Conservation (phyloP, 2,888 invertebrate species). For the Xestia c-nigrum region DNA sequence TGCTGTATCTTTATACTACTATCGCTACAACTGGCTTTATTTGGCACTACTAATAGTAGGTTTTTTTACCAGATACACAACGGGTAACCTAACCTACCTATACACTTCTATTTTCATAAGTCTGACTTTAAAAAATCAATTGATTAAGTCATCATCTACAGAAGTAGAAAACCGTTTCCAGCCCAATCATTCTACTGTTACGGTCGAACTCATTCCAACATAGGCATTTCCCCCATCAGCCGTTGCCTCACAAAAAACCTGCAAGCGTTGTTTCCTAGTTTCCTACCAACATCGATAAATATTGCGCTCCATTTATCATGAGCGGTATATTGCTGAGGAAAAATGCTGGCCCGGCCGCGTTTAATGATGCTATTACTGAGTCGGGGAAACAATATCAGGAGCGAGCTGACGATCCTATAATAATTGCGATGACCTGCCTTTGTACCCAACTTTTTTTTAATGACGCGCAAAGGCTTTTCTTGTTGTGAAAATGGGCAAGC, state of each 20-base stretch:
- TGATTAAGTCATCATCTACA: neutral
- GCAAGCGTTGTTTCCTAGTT: conserved; percentile 58
- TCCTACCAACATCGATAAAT: conserved; percentile 69
- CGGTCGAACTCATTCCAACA: conserved; percentile 7
- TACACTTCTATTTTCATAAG: neutral
- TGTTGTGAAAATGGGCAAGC: conserved; percentile 45
- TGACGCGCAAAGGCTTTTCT: conserved; percentile 43
- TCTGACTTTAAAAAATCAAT: neutral
- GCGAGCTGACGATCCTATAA: conserved; percentile 59
- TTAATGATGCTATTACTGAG: conserved; percentile 77
- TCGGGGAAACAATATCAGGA: conserved; percentile 71
- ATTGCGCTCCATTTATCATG: conserved; percentile 73
- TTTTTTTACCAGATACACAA: neutral
- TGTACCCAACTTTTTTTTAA: conserved; percentile 55
- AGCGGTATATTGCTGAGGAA: conserved; percentile 67
- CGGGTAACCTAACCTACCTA: neutral
- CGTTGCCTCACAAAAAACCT: conserved; percentile 41
- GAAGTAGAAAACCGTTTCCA: conserved; percentile 2
- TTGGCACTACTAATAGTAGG: neutral
- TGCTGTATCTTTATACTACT: neutral
- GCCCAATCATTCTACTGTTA: conserved; percentile 34
- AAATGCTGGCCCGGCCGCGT: conserved; percentile 64
- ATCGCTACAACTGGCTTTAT: neutral
- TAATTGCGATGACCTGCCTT: conserved; percentile 62
- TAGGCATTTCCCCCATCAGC: conserved; percentile 41